Conservation (phyloP, 2,797 vertebrate species). For the Bradypodion ventrale region DNA sequence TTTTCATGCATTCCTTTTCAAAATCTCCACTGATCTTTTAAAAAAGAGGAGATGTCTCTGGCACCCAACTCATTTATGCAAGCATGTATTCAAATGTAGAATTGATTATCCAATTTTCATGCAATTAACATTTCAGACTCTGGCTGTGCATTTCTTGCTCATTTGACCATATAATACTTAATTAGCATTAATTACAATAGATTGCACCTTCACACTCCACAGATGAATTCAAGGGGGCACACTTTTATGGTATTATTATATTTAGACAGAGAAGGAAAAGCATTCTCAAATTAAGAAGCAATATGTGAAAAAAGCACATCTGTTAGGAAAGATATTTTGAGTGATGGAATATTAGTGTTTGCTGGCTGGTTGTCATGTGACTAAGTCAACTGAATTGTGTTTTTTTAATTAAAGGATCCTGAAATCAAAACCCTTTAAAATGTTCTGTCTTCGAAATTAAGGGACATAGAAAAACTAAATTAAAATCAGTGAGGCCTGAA, state of each 20-base stretch:
- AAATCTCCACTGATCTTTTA: constrained; percentile 46
- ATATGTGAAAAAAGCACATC: not conserved
- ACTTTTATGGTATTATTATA: constrained; percentile 57
- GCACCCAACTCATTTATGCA: constrained; percentile 54
- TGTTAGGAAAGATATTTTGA: constrained; percentile 59
- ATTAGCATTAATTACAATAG: constrained; percentile 78
- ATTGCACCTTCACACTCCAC: constrained; percentile 69
- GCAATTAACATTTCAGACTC: constrained; percentile 73
- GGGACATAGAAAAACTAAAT: constrained; percentile 56
- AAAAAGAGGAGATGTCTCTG: constrained; percentile 49
- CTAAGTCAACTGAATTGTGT: constrained; percentile 66
- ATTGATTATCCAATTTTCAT: constrained; percentile 74
- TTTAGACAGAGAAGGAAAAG: constrained; percentile 56
- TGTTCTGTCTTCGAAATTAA: constrained; percentile 55
- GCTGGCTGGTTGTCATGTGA: constrained; percentile 62
- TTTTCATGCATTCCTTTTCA: constrained; percentile 48
- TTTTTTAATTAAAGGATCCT: constrained; percentile 63
- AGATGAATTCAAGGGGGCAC: constrained; percentile 60
- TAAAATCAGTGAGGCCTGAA: constrained; percentile 54
- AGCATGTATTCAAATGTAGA: constrained; percentile 68
- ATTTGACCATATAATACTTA: constrained; percentile 79
- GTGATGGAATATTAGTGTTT: constrained; percentile 68
- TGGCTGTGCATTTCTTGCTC: constrained; percentile 73
- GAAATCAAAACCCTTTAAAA: constrained; percentile 25
- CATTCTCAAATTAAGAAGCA: constrained; percentile 44